These are phyloP conservation scores for Pristiophorus japonicus DNA, from an alignment of 2,113 vertebrate species.

Conservation along the genomic window DNA sequence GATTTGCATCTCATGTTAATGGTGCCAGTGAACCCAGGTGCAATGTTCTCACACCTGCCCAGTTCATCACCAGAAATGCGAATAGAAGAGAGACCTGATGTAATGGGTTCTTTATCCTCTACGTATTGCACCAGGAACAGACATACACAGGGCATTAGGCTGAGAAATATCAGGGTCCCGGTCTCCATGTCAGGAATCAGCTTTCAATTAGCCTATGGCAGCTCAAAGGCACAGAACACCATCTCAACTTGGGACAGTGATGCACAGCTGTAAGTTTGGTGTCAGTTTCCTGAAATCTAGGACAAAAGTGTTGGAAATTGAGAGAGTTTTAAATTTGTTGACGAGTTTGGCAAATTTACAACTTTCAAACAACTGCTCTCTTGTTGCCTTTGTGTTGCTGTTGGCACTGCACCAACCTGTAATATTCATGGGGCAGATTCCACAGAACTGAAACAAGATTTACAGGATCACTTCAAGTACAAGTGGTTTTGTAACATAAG, in stretches of 20 bases:
- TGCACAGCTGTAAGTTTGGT: not conserved
- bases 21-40: too few species aligned
- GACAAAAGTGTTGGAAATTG: not conserved
- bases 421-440: not conserved
- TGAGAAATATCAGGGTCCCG: too few species aligned
- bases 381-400: not conserved
- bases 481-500: not conserved
- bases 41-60: too few species aligned
- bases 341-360: not conserved
- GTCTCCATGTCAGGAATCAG: too few species aligned
- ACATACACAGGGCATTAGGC: too few species aligned
- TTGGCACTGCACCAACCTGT: not conserved
- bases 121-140: too few species aligned
- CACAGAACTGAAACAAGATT: not conserved
- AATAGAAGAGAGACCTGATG: too few species aligned
- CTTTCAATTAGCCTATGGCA: too few species aligned
- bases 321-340: not conserved
- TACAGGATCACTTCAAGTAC: not conserved
- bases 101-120: too few species aligned
- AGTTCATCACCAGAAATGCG: too few species aligned
- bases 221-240: too few species aligned
- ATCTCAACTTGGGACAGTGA: not conserved
- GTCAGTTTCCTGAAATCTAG: not conserved
- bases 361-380: not conserved
- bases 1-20: too few species aligned